Percentiles rank a stretch among this genome's conserved stretches.
Evolutionary conservation across 92 coral and sea anemone species (phyloP).

Genomic region (Epizoanthus scotinus): DNA sequence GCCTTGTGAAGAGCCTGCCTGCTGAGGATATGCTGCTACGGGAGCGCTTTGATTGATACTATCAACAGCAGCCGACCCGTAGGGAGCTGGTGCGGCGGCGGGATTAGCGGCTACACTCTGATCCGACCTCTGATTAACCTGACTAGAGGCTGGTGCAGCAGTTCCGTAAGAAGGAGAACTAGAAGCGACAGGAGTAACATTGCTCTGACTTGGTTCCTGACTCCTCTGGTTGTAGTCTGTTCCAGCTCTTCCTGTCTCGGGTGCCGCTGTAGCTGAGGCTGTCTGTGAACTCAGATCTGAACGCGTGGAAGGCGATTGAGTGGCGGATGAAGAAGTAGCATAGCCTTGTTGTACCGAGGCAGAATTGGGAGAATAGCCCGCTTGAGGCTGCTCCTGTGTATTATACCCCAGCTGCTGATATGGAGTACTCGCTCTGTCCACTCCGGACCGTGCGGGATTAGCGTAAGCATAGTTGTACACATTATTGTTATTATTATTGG

Average conservation of each 20-base stretch:
- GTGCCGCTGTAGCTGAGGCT: no score
- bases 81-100: background rate
- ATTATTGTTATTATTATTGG: constrained; percentile 27
- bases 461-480: constrained; percentile 19
- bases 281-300: background rate
- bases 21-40: background rate
- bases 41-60: background rate
- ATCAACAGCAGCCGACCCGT: background rate
- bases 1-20: constrained; percentile 1
- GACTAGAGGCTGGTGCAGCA: no score
- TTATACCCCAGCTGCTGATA: background rate
- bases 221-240: background rate
- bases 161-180: no score
- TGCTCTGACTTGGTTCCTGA: background rate
- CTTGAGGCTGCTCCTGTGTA: constrained; percentile 26
- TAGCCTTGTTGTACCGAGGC: background rate
- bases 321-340: background rate
- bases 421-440: background rate
- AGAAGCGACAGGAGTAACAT: no score
- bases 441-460: constrained; percentile 1
- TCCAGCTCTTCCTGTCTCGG: background rate
- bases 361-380: background rate
- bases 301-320: constrained; percentile 5
- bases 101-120: no score
- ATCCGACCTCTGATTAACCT: no score